Percentiles rank a stretch among this genome's conserved stretches.
These are phyloP conservation scores for Rhynchonycteris naso DNA, from an alignment of 2,797 vertebrate genomes.

Conservation along the genomic window DNA sequence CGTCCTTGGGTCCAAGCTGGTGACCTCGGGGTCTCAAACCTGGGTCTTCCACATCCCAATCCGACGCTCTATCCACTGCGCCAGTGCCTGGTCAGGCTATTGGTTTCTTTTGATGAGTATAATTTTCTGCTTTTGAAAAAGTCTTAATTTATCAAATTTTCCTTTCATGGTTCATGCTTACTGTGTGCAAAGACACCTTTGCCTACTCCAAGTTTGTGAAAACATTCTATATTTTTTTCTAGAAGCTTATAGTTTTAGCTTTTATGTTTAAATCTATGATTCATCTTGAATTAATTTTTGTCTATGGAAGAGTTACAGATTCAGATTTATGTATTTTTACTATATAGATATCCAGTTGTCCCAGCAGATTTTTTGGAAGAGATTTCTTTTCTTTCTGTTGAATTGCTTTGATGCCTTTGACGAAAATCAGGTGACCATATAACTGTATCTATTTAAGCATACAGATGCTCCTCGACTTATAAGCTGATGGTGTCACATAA, in stretches of 20 bases:
- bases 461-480: background rate
- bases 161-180: background rate
- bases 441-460: background rate
- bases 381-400: background rate
- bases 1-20: too few species aligned
- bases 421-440: background rate
- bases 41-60: too few species aligned
- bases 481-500: background rate
- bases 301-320: background rate
- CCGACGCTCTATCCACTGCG: too few species aligned
- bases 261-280: background rate
- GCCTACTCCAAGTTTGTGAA: background rate
- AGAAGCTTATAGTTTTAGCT: background rate
- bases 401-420: background rate
- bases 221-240: background rate
- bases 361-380: background rate
- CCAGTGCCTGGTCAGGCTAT: too few species aligned
- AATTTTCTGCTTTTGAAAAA: slow-evolving; percentile 17
- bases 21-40: too few species aligned
- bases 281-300: background rate
- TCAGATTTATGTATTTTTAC: background rate
- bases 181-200: slow-evolving; percentile 2
- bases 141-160: slow-evolving; percentile 6
- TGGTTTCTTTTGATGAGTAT: slow-evolving; percentile 8
- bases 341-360: background rate